Evolutionary conservation across 2,888 invertebrate genomes (phyloP), one percentile per base, ranked within the genome.

Genomic region (Ornithoptera priamus): DNA sequence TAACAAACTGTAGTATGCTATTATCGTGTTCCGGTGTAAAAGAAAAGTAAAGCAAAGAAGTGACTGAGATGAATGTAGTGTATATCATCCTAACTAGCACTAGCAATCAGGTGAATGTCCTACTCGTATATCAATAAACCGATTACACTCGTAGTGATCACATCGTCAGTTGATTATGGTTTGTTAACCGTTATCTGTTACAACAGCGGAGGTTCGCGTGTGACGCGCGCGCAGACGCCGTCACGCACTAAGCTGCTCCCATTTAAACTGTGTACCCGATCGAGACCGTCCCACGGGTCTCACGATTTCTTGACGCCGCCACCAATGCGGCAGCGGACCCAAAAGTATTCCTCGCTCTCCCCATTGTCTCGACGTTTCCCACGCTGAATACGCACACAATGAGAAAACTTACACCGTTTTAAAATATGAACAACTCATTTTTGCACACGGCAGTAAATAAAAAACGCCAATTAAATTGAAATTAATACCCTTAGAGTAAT

Each of bases 301-400:
- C 86, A 87, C 86, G 86, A 79, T 87, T 85, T 86, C 86, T 81
- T 80, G 79, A 74, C 76, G 71, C 75, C 60, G 71, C 76, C 75
- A 76, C 77, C 77, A 74, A 75, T 76, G 77, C 76, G 74, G 77
- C 76, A 78, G 74, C 72, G 75, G 74, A 75, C 76, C 75, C 74
- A 75, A 79, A 77, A 78, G 68, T 62, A 65, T 66, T 73, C 68
- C 71, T 64, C 73, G 74, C 79, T 87, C 84, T 87, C 85, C 81
- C 87, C 77, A 88, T 88, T 88, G 88, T 88, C 75, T 81, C 57
- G 39, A 63, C n/a, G 39, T 72, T 85, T 87, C 87, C 83, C 88
- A 87, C 87, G 86, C 77, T 70, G 70, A 72, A 74, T 22, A 22
- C 65, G 57, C 61, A 15, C 72, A 76, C 78, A 76, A 76, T 75